phyloP scores from a whole-genome alignment of 2,797 vertebrate species.

The Pangasius krempfi region DNA sequence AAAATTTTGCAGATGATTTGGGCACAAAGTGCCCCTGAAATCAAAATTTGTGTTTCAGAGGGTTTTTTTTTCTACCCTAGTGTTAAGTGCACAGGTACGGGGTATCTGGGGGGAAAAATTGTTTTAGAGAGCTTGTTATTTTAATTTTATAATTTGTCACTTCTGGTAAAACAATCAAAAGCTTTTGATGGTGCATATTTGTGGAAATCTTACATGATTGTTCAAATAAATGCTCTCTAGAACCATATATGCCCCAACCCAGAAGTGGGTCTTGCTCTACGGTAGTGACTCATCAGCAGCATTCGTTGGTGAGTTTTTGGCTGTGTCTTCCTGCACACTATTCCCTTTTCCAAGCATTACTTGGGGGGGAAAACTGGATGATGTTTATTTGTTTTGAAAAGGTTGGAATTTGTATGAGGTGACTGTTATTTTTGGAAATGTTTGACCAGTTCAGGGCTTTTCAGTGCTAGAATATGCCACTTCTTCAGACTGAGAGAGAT shows the following conservation, averaged over 20 bases:
- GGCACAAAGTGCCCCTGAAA: neutral
- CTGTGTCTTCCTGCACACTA: neutral
- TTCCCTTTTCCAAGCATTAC: neutral
- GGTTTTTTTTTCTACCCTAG: neutral
- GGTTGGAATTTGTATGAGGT: neutral
- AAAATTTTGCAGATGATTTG: neutral
- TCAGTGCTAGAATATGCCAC: neutral
- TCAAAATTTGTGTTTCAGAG: neutral
- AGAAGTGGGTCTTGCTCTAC: neutral
- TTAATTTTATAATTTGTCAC: neutral
- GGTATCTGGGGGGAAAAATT: neutral
- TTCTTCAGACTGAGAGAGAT: neutral
- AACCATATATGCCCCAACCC: neutral
- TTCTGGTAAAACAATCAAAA: neutral
- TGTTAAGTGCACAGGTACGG: neutral
- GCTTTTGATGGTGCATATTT: neutral
- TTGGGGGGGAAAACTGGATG: neutral
- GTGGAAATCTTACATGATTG: neutral
- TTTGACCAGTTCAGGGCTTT: neutral
- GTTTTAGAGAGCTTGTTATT: neutral
- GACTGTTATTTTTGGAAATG: neutral
- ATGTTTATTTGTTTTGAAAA: neutral
- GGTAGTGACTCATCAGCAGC: neutral
- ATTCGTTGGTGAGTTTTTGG: neutral
- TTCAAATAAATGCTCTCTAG: neutral